A percentile compares a stretch with the other conserved stretches of the same genome.
phyloP scores from a whole-genome alignment of 2,113 vertebrate species.

The Cercopithecus mona region DNA sequence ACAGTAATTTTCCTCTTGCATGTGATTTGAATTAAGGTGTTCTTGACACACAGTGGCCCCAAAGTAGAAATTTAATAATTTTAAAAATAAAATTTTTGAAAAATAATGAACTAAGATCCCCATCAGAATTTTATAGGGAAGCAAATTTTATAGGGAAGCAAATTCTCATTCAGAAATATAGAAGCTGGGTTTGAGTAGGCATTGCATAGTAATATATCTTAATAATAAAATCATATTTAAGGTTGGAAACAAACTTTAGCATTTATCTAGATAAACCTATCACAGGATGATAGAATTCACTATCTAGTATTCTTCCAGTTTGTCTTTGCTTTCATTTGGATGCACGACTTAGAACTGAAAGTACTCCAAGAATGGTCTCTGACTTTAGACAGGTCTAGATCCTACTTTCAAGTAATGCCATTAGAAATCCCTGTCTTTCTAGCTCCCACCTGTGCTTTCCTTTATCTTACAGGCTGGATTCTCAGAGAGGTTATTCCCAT shows the following conservation, averaged over 20 bases:
- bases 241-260: not conserved
- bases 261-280: not conserved
- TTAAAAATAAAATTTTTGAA: not conserved
- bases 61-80: not conserved
- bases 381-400: not conserved
- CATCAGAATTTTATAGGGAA: not conserved
- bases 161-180: not conserved
- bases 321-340: not conserved
- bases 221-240: not conserved
- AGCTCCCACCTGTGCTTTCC: not conserved
- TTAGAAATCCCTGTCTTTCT: not conserved
- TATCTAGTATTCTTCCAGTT: not conserved
- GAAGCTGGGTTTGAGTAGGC: not conserved
- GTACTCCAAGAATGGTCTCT: not conserved
- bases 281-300: not conserved
- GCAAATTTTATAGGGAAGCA: not conserved
- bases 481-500: not conserved
- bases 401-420: not conserved
- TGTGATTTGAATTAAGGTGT: not conserved
- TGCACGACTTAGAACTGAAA: not conserved
- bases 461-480: not conserved
- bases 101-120: not conserved
- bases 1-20: not conserved
- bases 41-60: not conserved
- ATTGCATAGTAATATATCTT: not conserved